These are phyloP conservation scores for Anarrhichthys ocellatus DNA, from an alignment of 2,113 vertebrate genomes.

Conservation along the genomic window DNA sequence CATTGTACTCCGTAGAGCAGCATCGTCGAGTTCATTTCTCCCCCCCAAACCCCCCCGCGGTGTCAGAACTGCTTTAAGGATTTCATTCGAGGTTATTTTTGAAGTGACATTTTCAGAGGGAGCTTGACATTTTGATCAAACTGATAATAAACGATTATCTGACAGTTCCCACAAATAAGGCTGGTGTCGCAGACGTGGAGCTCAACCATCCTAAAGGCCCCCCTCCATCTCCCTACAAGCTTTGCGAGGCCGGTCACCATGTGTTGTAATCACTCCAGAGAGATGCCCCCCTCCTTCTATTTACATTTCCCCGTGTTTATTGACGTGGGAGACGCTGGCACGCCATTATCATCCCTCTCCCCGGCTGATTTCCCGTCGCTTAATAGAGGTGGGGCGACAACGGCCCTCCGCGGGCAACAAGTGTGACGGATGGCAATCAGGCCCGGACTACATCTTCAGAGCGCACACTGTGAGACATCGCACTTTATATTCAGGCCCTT, in stretches of 20 bases:
- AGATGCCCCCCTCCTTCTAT: not conserved
- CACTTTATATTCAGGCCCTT: conserved; percentile 35
- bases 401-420: conserved; percentile 37
- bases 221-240: conserved; percentile 3
- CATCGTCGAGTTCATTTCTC: conserved; percentile 17
- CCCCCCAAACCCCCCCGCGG: not conserved
- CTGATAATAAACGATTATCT: conserved; percentile 32
- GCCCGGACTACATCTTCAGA: conserved; percentile 25
- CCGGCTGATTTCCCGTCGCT: conserved; percentile 44
- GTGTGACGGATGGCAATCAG: conserved; percentile 48
- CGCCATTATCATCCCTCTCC: conserved; percentile 24
- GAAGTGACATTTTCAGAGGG: conserved; percentile 44
- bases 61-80: conserved; percentile 18
- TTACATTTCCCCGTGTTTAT: conserved; percentile 49
- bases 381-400: conserved; percentile 51
- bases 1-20: conserved; percentile 43
- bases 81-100: conserved; percentile 41
- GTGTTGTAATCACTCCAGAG: conserved; percentile 43
- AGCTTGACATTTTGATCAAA: conserved; percentile 57
- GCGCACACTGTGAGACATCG: conserved; percentile 14
- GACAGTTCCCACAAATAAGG: conserved; percentile 19
- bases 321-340: conserved; percentile 46
- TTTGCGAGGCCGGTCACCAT: conserved; percentile 41
- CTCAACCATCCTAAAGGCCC: not conserved
- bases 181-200: not conserved